Percentiles rank a stretch among this genome's conserved stretches.
Conservation (phyloP, 2,888 invertebrate species). For the Liposcelis brunnea region DNA sequence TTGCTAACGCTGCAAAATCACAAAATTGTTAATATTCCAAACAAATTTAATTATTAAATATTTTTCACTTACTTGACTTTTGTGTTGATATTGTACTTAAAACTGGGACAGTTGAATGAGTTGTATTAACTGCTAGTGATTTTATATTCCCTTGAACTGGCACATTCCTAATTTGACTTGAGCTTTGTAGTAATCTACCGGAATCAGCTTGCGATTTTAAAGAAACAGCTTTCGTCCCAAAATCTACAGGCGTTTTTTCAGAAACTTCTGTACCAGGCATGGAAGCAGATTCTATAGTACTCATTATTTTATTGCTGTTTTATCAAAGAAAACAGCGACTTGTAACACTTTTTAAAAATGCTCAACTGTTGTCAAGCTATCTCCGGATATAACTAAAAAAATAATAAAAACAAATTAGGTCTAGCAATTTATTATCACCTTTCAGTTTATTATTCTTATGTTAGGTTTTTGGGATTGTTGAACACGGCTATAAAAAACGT, state of each 20-base stretch:
- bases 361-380: no score
- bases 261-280: slow-evolving; percentile 7
- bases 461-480: no score
- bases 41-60: no score
- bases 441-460: no score
- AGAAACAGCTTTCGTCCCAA: slow-evolving; percentile 4
- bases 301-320: slow-evolving; percentile 4
- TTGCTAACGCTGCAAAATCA: no score
- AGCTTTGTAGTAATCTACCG: background rate
- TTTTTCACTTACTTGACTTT: slow-evolving; percentile 6
- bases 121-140: background rate
- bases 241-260: slow-evolving; percentile 4
- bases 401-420: no score
- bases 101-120: slow-evolving; percentile 1
- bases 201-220: slow-evolving; percentile 2
- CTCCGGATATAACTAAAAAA: no score
- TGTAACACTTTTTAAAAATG: no score
- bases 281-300: slow-evolving; percentile 4
- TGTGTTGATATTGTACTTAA: background rate
- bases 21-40: no score
- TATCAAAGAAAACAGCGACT: no score
- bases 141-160: background rate
- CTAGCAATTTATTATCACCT: no score
- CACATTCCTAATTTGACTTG: background rate
- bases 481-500: no score